phyloP scores from a whole-genome alignment of 2,888 invertebrate species.

The Gymnocheta viridis region DNA sequence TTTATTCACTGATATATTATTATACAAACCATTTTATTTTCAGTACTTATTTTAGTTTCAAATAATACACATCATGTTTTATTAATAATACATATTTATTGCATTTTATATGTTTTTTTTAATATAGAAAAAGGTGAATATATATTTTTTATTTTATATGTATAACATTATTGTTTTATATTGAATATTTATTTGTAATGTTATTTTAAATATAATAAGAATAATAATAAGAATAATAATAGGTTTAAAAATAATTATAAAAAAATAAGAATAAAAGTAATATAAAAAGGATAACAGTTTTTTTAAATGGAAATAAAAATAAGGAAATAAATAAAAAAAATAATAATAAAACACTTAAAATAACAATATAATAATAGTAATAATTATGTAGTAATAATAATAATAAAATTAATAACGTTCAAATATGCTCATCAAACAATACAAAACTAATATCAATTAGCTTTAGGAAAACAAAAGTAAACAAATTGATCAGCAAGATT shows the following conservation, averaged over 20 bases:
- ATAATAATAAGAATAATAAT: constrained; percentile 35
- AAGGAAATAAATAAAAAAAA: constrained; percentile 47
- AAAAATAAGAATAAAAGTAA: constrained; percentile 60
- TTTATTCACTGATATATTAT: too few relatives aligned
- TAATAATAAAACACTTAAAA: constrained; percentile 70
- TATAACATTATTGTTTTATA: constrained; percentile 64
- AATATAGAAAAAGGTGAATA: constrained; percentile 70
- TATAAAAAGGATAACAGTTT: constrained; percentile 61
- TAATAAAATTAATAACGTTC: constrained; percentile 22
- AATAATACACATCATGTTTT: not conserved
- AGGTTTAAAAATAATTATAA: constrained; percentile 28
- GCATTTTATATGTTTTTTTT: constrained; percentile 41
- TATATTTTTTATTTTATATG: constrained; percentile 73
- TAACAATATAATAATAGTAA: constrained; percentile 38
- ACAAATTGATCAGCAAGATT: constrained; percentile 54
- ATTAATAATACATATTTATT: constrained; percentile 59
- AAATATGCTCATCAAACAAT: constrained; percentile 58
- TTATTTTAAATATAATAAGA: constrained; percentile 41
- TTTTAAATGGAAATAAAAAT: constrained; percentile 50
- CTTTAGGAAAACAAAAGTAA: constrained; percentile 24
- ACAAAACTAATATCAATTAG: constrained; percentile 50
- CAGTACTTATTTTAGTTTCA: not conserved
- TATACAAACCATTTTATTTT: not conserved
- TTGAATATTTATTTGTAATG: constrained; percentile 52
- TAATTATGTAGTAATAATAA: constrained; percentile 29